A percentile compares a stretch with the other conserved stretches of the same genome.
Evolutionary conservation across 2,888 invertebrate species (phyloP).

Genomic region (Coleophora deauratella): DNA sequence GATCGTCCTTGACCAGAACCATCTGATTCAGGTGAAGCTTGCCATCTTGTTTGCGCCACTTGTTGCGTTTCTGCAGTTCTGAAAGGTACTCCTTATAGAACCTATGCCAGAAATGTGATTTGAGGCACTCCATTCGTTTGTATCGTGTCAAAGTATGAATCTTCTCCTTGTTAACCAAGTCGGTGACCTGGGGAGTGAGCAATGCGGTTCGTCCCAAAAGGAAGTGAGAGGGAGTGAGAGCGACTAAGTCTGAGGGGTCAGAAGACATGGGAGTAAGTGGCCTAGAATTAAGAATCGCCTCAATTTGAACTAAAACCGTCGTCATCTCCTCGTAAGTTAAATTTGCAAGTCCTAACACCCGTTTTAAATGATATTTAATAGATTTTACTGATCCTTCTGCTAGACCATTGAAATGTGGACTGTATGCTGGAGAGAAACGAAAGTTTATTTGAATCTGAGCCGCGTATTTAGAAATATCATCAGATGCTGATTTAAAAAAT

Average conservation of each 20-base stretch:
- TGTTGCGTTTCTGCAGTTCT: constrained; percentile 12
- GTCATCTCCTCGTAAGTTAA: constrained; percentile 8
- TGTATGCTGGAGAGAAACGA: constrained; percentile 7
- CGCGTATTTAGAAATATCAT: not conserved
- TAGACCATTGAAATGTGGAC: constrained; percentile 4
- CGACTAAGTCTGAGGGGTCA: constrained; percentile 8
- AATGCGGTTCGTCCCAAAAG: not conserved
- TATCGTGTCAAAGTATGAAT: constrained; percentile 1
- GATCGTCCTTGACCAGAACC: constrained; percentile 3
- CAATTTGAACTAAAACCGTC: constrained; percentile 11
- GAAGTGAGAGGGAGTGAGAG: constrained; percentile 5
- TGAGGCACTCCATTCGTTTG: constrained; percentile 8
- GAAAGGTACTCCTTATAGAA: constrained; percentile 14
- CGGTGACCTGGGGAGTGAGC: not conserved
- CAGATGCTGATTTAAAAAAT: not conserved
- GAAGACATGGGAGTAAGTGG: constrained; percentile 11
- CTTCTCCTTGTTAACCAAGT: not conserved
- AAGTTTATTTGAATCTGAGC: constrained; percentile 7
- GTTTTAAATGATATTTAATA: constrained; percentile 2
- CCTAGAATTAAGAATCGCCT: constrained; percentile 13
- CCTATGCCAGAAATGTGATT: constrained; percentile 13
- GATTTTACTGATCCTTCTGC: constrained; percentile 1
- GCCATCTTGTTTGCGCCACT: constrained; percentile 4
- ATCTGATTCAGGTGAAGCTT: constrained; percentile 5
- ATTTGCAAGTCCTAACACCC: constrained; percentile 2